A percentile compares a stretch with the other conserved stretches of the same genome.
These are phyloP conservation scores for Macquaria ambigua DNA, from an alignment of 2,113 vertebrate species.

Conservation along the genomic window DNA sequence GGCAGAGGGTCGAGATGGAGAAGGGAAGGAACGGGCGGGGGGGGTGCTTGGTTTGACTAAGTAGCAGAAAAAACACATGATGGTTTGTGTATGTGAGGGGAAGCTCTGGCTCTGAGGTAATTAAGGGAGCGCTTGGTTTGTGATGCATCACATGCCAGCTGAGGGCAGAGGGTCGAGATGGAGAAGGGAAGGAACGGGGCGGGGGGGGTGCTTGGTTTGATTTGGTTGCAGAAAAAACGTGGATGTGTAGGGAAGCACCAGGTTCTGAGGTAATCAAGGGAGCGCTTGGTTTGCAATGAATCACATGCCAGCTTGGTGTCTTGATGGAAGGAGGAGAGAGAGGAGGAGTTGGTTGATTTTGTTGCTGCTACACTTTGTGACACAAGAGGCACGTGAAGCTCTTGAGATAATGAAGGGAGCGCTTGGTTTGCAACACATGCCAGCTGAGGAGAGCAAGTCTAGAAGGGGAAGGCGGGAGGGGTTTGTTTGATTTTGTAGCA, in stretches of 20 bases:
- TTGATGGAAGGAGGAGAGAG: no score
- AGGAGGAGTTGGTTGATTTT: no score
- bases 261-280: neutral
- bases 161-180: neutral
- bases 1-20: neutral
- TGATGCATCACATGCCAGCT: neutral
- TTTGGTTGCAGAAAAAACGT: neutral
- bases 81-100: no score
- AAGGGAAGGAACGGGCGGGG: no score
- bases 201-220: neutral
- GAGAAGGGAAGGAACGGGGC: neutral
- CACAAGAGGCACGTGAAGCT: no score
- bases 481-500: neutral
- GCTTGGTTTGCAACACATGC: neutral
- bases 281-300: neutral
- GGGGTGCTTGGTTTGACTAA: neutral
- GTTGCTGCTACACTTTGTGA: no score
- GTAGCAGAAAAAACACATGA: neutral
- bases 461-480: neutral
- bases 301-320: neutral
- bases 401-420: neutral
- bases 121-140: constrained; percentile 8
- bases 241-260: neutral
- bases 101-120: neutral
- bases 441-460: neutral